A percentile compares a stretch with the other conserved stretches of the same genome.
Evolutionary conservation across 2,888 invertebrate species (phyloP).

Genomic region (Lycocerus yunnanus): DNA sequence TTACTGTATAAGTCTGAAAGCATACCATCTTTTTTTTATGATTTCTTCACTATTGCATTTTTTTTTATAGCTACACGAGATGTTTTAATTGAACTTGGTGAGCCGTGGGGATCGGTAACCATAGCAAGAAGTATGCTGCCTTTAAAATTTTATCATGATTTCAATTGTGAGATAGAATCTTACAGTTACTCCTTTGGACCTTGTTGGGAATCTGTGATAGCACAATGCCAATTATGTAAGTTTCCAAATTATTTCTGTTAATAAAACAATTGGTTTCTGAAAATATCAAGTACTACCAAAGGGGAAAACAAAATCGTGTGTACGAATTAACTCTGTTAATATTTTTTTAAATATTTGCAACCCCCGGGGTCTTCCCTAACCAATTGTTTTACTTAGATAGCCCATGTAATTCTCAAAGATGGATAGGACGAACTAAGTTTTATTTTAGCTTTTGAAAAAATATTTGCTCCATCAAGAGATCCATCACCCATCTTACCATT

Average conservation of each 20-base stretch:
- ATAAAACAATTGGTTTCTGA: too few species aligned
- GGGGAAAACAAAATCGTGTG: too few species aligned
- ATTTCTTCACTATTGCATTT: background rate
- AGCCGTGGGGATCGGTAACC: slow-evolving; percentile 81
- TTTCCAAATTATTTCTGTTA: background rate
- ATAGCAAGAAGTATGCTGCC: slow-evolving; percentile 92
- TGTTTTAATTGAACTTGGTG: slow-evolving; percentile 79
- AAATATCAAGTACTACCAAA: too few species aligned
- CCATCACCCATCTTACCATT: slow-evolving; percentile 93
- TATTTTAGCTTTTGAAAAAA: slow-evolving; percentile 78
- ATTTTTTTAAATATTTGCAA: too few species aligned
- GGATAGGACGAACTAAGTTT: background rate
- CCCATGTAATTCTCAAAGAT: background rate
- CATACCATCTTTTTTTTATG: too few species aligned
- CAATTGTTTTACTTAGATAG: background rate
- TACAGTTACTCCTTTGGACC: slow-evolving; percentile 96
- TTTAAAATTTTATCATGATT: slow-evolving; percentile 96
- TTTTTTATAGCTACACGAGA: slow-evolving; percentile 70
- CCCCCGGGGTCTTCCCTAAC: background rate
- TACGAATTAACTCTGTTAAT: too few species aligned
- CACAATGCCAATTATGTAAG: slow-evolving; percentile 80
- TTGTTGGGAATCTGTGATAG: slow-evolving; percentile 98
- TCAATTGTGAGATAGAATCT: slow-evolving; percentile 90
- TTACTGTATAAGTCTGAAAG: too few species aligned
- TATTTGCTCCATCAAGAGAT: slow-evolving; percentile 84